Conservation (phyloP, 2,797 vertebrate species). For the Crenuchus spilurus region DNA sequence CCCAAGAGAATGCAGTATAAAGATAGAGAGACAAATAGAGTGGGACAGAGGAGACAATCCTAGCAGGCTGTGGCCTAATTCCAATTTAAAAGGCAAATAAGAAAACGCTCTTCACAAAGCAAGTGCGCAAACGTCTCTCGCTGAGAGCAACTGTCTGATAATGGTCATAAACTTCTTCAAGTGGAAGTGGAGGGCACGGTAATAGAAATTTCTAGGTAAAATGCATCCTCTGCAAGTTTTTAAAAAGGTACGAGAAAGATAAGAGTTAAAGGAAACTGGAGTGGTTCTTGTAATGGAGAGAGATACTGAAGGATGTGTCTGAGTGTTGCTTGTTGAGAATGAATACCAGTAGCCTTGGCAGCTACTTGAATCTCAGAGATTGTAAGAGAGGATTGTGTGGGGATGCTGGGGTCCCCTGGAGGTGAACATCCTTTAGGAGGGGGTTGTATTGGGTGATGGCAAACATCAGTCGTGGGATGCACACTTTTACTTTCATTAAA, state of each 20-base stretch:
- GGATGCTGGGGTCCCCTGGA: too few relatives aligned
- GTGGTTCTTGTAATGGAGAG: neutral
- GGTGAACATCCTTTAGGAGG: too few relatives aligned
- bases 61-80: neutral
- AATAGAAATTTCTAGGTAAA: neutral
- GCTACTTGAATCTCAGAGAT: too few relatives aligned
- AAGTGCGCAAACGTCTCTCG: neutral
- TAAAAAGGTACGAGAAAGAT: neutral
- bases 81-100: neutral
- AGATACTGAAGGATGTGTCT: neutral
- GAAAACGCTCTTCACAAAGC: neutral
- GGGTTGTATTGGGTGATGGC: too few relatives aligned
- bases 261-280: neutral
- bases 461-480: too few relatives aligned
- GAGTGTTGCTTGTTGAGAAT: too few relatives aligned
- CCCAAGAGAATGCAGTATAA: neutral
- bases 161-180: neutral
- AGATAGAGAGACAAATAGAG: neutral
- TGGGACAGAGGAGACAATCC: neutral
- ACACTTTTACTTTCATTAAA: too few relatives aligned
- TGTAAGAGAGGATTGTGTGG: too few relatives aligned
- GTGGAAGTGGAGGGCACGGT: neutral
- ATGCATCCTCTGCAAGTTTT: neutral
- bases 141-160: neutral
- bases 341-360: too few relatives aligned